Evolutionary conservation across 2,113 vertebrate species (phyloP), one percentile per base, ranked within the genome.

Genomic region (Rhynchomys soricoides): DNA sequence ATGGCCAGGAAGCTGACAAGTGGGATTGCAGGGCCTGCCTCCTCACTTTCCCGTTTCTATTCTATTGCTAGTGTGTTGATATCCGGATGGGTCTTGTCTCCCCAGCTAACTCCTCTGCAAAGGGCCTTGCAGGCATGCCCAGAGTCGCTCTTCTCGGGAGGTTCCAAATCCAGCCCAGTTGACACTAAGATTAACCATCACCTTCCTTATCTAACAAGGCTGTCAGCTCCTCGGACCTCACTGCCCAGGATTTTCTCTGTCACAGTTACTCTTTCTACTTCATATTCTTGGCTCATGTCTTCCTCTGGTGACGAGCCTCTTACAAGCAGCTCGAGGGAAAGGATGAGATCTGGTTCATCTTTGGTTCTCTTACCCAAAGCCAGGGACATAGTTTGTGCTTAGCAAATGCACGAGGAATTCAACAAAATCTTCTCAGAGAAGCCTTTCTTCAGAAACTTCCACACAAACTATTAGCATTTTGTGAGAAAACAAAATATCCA

Each of bases 361-460:
- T 89, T 71, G 52, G 71, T 83, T 93, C 64, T 93, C 24, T 93
- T 64, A 71, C 37, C 82, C 50, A 90, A 95, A 71, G 7, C 21
- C 68, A 86, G 71, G 17, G 95, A 74, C 22, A 94, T 2, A 75
- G 34, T 66, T 37, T 90, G 29, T 71, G 43, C 85, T 95, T 95
- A 81, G 92, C 57, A 91, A 97, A 90, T 86, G 31, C 87, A 85
- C 88, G 64, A 94, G 91, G 85, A 83, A 78, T 93, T 77, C 87
- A 94, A 81, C 93, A 97, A 96, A 93, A 73, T 10, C 31, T 77
- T 87, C 13, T 59, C 85, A 94, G 45, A 59, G 48, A 77, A 89
- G 2, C 0, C 31, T 89, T 74, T 92, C n/a, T 81, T 81, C 15
- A 81, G 85, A 92, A 92, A 43, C 45, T 92, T 91, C 55, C 29